Conservation (phyloP, 2,113 vertebrate species). For the Pterocles burchelli region DNA sequence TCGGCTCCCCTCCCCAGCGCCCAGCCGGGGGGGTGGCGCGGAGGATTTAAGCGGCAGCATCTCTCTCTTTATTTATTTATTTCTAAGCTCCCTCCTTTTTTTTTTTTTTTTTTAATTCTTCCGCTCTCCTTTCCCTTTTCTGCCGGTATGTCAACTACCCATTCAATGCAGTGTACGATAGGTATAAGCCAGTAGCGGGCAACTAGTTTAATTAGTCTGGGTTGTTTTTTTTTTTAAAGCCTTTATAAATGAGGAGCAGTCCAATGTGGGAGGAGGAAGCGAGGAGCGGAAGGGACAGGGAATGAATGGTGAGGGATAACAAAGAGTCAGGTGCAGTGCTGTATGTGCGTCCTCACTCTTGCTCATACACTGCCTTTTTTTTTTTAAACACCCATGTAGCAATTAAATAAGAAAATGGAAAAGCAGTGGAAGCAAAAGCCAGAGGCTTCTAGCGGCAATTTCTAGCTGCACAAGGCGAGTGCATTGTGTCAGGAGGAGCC, state of each 20-base stretch:
- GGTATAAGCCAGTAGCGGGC: neutral
- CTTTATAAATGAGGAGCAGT: neutral
- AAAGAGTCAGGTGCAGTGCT: slow-evolving; percentile 45
- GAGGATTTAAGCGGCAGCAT: neutral
- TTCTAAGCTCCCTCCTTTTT: neutral
- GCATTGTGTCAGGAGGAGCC: neutral
- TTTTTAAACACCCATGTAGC: neutral
- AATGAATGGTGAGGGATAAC: slow-evolving; percentile 1
- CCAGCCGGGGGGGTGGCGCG: neutral
- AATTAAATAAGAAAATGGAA: neutral
- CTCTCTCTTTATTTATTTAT: neutral
- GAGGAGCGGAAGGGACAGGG: neutral
- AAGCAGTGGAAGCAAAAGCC: neutral
- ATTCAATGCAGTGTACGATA: neutral
- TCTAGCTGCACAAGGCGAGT: neutral
- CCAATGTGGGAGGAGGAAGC: slow-evolving; percentile 17
- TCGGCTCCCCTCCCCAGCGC: neutral
- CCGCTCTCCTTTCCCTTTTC: neutral
- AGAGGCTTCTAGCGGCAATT: too few species aligned
- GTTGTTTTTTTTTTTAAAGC: neutral
- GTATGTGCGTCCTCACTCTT: neutral
- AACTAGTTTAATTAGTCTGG: neutral
- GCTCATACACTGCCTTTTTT: rapidly evolving
- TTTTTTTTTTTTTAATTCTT: neutral
- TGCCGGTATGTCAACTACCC: neutral